phyloP scores from a whole-genome alignment of 2,797 vertebrate genomes.

The Cryptoblepharus egeriae region DNA sequence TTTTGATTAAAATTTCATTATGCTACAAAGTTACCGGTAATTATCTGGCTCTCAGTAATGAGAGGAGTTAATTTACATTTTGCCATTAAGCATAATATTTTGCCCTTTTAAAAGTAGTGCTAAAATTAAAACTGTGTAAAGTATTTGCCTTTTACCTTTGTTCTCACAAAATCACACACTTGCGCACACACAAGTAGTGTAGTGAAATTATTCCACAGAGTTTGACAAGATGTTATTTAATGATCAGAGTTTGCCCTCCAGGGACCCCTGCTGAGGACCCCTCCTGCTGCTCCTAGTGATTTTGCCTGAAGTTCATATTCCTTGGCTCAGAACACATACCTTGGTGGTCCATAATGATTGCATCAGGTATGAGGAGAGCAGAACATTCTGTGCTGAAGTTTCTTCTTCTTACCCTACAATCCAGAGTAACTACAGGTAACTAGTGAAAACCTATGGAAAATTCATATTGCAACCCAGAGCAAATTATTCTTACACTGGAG shows the following conservation, averaged over 20 bases:
- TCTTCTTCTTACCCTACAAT: too few relatives aligned
- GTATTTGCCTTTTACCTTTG: neutral
- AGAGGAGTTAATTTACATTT: slow-evolving; percentile 22
- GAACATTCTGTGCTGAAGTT: too few relatives aligned
- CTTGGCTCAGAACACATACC: neutral
- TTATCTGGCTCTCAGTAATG: neutral
- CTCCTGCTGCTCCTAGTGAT: neutral
- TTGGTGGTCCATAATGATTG: neutral
- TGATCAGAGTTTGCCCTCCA: neutral
- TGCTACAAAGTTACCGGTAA: slow-evolving; percentile 10
- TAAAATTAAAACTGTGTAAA: neutral
- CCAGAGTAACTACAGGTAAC: too few relatives aligned
- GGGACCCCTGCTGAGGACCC: too few relatives aligned
- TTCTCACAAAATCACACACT: neutral
- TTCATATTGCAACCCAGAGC: too few relatives aligned
- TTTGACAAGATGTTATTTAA: slow-evolving; percentile 19
- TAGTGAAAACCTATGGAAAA: too few relatives aligned
- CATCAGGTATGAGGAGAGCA: too few relatives aligned
- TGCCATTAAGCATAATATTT: neutral
- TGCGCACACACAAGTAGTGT: neutral
- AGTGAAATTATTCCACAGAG: too few relatives aligned
- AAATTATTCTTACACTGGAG: too few relatives aligned
- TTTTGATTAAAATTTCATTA: slow-evolving; percentile 27
- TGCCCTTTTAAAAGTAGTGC: neutral
- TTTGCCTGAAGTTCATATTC: neutral